Evolutionary conservation across 92 coral and sea anemone genomes (phyloP).

Genomic region (Zoanthus sociatus): DNA sequence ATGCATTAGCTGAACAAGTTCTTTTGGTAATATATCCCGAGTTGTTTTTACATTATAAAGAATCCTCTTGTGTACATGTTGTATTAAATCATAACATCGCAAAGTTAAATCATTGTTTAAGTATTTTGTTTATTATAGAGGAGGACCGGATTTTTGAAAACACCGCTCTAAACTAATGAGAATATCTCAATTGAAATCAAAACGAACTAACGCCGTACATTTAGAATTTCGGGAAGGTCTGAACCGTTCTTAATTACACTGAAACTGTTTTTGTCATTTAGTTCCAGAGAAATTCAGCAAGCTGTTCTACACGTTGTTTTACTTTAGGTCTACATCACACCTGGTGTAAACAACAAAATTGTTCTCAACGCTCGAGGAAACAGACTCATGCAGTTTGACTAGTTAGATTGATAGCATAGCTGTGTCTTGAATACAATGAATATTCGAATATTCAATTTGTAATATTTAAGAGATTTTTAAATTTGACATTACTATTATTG

Average conservation of each 20-base stretch:
- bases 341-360: conserved; percentile 25
- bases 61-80: background rate
- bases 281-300: background rate
- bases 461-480: background rate
- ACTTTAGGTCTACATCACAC: background rate
- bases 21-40: background rate
- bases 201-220: background rate
- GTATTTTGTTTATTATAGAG: no score
- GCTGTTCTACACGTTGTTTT: background rate
- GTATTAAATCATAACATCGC: background rate
- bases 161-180: background rate
- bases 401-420: background rate
- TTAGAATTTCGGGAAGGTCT: background rate
- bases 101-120: background rate
- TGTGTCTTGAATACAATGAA: background rate
- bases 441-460: no score
- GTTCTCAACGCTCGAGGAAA: background rate
- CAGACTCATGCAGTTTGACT: background rate
- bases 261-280: background rate
- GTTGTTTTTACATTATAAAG: background rate
- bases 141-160: background rate
- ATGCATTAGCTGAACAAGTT: background rate
- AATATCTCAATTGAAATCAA: background rate
- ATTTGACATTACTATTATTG: background rate
- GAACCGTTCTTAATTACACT: background rate